Evolutionary conservation across 2,113 vertebrate species (phyloP).

Genomic region (Varanus komodoensis): DNA sequence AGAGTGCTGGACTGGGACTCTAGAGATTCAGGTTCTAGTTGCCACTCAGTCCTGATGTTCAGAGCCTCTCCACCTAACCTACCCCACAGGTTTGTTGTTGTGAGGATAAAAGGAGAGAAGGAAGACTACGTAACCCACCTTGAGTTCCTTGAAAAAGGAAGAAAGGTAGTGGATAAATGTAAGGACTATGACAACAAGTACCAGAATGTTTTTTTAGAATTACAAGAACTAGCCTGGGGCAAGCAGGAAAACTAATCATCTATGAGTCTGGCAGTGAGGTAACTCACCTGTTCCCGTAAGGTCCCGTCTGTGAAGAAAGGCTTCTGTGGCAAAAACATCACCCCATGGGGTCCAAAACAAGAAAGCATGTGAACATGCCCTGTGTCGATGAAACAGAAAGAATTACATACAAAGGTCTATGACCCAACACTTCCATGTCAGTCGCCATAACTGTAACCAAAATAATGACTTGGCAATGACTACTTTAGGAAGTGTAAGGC

Average conservation of each 20-base stretch:
- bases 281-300: constrained; percentile 91
- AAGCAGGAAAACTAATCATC: not conserved
- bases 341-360: constrained; percentile 92
- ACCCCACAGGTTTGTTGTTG: too few relatives aligned
- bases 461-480: not conserved
- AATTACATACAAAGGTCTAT: not conserved
- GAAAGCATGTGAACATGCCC: constrained; percentile 88
- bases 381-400: constrained; percentile 64
- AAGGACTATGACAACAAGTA: not conserved
- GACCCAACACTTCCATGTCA: constrained; percentile 1
- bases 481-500: not conserved
- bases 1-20: too few relatives aligned
- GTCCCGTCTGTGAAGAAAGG: constrained; percentile 96
- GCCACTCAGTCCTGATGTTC: too few relatives aligned
- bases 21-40: too few relatives aligned
- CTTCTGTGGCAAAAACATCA: constrained; percentile 93
- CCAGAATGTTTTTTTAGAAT: too few relatives aligned
- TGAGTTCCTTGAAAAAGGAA: too few relatives aligned
- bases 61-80: too few relatives aligned
- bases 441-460: not conserved
- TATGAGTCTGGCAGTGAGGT: not conserved
- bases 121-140: too few relatives aligned
- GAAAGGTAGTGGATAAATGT: not conserved
- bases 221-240: not conserved
- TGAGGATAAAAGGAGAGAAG: too few relatives aligned